Percentiles rank a stretch among this genome's conserved stretches.
phyloP scores from a whole-genome alignment of 2,113 vertebrate species.

The Neoarius graeffei region DNA sequence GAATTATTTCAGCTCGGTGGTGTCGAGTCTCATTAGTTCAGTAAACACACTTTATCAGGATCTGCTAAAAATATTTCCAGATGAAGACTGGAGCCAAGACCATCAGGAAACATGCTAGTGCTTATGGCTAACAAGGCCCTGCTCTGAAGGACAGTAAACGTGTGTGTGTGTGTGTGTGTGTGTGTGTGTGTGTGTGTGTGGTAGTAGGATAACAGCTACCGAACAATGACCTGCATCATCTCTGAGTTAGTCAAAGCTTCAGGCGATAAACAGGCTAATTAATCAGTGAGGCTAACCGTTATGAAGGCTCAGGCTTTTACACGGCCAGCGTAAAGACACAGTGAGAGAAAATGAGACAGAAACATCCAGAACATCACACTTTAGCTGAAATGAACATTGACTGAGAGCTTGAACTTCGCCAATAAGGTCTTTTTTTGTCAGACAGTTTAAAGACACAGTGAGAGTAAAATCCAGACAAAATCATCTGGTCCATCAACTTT shows the following conservation, averaged over 20 bases:
- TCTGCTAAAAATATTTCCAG: conserved; percentile 51
- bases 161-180: conserved; percentile 6
- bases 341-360: neutral
- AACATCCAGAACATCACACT: neutral
- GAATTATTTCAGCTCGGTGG: neutral
- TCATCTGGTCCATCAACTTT: neutral
- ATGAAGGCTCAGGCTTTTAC: neutral
- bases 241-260: neutral
- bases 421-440: no score
- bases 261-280: neutral
- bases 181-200: neutral
- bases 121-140: conserved; percentile 42
- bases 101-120: conserved; percentile 53
- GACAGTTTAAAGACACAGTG: no score
- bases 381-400: no score
- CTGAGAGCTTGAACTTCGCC: no score
- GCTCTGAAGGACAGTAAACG: conserved; percentile 18
- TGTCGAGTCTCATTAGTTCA: conserved; percentile 33
- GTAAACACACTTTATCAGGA: conserved; percentile 50
- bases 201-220: neutral
- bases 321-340: neutral
- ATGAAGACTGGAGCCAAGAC: conserved; percentile 55
- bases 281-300: neutral
- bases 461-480: no score
- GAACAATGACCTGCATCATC: neutral